phyloP scores from a whole-genome alignment of 2,888 invertebrate species.

The Odontothrips loti region DNA sequence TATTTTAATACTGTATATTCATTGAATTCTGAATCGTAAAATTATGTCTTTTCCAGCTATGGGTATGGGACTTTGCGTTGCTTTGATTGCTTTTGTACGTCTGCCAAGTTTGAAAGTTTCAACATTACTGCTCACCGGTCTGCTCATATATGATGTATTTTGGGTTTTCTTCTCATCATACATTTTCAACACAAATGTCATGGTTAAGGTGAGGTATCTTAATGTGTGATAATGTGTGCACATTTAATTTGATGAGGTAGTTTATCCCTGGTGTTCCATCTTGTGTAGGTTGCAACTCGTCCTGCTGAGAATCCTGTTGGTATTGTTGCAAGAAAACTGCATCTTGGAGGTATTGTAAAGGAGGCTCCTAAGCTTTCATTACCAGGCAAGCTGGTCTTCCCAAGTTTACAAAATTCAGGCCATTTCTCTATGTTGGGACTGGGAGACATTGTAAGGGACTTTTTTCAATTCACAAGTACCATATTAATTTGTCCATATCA shows the following conservation, averaged over 20 bases:
- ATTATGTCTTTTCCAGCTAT: conserved; percentile 61
- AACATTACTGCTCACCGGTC: conserved; percentile 85
- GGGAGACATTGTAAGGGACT: conserved; percentile 55
- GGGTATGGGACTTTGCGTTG: conserved; percentile 97
- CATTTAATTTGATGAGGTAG: conserved; percentile 13
- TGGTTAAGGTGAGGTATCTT: conserved; percentile 74
- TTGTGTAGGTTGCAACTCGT: conserved; percentile 63
- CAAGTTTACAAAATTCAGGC: conserved; percentile 91
- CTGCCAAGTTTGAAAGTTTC: conserved; percentile 94
- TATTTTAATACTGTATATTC: neutral
- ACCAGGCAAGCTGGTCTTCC: conserved; percentile 95
- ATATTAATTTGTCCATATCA: neutral
- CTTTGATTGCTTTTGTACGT: conserved; percentile 94
- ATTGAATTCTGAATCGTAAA: conserved; percentile 26
- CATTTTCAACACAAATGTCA: conserved; percentile 97
- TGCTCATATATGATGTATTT: conserved; percentile 94
- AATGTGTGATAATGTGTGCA: too few species aligned
- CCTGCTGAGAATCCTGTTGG: conserved; percentile 92
- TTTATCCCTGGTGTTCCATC: neutral
- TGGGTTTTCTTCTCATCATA: conserved; percentile 99
- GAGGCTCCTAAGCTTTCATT: conserved; percentile 93
- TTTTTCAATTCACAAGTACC: neutral
- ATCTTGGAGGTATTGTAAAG: conserved; percentile 82
- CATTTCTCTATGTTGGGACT: conserved; percentile 89
- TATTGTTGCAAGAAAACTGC: conserved; percentile 85